Base-by-base conservation (phyloP, 2,113 vertebrate species). In the Gallinago undulata region DNA sequence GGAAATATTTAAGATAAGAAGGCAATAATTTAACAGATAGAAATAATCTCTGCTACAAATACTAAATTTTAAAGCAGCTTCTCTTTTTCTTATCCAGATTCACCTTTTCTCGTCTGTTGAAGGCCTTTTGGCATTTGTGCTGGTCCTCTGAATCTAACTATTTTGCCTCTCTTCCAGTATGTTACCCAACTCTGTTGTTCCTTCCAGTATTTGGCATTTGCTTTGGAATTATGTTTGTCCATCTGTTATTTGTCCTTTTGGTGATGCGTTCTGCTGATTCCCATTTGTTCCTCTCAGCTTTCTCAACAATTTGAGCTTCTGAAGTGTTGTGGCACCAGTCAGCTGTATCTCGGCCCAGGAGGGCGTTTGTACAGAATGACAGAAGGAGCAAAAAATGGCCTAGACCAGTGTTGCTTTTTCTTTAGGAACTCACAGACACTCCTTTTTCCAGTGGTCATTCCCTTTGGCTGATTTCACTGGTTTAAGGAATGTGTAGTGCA, bases 191-290 rank as follows among this genome's bases (percentile, higher is more conserved):
- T 97, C 92, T 94, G 96, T 97, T 95, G 95, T 94, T 96, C 95
- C 94, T 97, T 97, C 94, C 94, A 80, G 92, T 97, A 95, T 96
- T 96, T 98, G 98, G 97, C 97, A 95, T 96, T 97, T 96, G 90
- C 88, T 95, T 97, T 97, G 83, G 89, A 95, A 93, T 97, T 98
- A 97, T 97, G 96, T 97, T 97, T 98, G 97, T 98, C 97, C 97
- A 97, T 98, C 98, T 98, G 98, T 97, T 98, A 96, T 97, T 97
- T 97, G 97, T 97, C 97, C 97, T 97, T 96, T 97, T 98, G 97
- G 94, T 95, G 89, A 96, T 97, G 93, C 28, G 75, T 97, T 96
- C 93, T 97, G 92, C 93, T 6, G 95, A 97, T 96, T 97, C 83
- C 93, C 84, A 96, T 97, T 97, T 97, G 95, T 97, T 97, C 94